Evolutionary conservation across 2,113 vertebrate genomes (phyloP).

Genomic region (Hippocampus barbouri): DNA sequence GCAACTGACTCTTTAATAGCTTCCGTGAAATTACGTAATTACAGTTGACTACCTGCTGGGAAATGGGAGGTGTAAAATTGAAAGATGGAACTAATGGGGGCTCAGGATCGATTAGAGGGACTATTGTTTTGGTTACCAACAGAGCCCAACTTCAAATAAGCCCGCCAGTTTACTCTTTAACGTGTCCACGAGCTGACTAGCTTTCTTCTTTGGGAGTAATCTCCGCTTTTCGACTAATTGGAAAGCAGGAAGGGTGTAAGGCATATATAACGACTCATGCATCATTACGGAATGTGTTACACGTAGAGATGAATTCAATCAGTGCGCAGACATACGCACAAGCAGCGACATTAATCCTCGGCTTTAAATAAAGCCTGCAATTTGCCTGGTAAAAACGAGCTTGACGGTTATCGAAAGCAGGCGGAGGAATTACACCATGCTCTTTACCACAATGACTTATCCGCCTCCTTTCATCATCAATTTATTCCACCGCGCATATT

Average conservation of each 20-base stretch:
- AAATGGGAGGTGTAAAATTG: too few species aligned
- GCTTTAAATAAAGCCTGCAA: conserved; percentile 1
- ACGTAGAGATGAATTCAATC: neutral
- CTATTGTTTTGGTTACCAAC: neutral
- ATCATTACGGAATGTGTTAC: neutral
- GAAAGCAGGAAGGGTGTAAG: neutral
- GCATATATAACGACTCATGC: neutral
- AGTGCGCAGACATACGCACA: neutral
- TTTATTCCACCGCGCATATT: neutral
- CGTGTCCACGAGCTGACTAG: neutral
- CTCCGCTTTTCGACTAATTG: neutral
- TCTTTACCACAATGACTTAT: neutral
- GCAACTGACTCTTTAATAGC: too few species aligned
- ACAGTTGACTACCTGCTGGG: too few species aligned
- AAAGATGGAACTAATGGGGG: neutral
- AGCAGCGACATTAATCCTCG: neutral
- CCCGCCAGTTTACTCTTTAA: neutral
- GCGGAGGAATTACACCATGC: neutral
- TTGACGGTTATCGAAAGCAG: neutral
- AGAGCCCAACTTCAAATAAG: neutral
- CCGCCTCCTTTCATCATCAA: neutral
- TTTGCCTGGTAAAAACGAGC: neutral
- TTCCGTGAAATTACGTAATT: too few species aligned
- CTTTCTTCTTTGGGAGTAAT: neutral
- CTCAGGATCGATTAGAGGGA: too few species aligned